phyloP scores from a whole-genome alignment of 1,140 invertebrate species.

The Anoplophora glabripennis region DNA sequence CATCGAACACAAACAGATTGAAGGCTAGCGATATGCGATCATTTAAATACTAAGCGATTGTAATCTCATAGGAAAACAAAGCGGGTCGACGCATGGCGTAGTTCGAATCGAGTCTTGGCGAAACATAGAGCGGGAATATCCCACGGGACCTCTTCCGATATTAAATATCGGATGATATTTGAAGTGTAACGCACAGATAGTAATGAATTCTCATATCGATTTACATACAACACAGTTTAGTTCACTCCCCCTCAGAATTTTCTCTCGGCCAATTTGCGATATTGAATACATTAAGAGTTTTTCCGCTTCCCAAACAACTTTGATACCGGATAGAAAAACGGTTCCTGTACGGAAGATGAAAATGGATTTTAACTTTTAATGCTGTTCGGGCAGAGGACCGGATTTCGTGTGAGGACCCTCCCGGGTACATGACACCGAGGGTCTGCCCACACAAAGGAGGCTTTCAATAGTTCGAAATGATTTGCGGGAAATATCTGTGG shows the following conservation, averaged over 20 bases:
- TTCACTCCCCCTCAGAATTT: not conserved
- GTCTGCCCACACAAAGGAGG: too few relatives aligned
- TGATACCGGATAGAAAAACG: conserved; percentile 5
- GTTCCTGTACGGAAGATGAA: not conserved
- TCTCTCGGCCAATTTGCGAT: conserved; percentile 1
- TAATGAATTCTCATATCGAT: not conserved
- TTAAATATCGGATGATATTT: conserved; percentile 3
- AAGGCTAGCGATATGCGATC: too few relatives aligned
- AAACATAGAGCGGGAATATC: not conserved
- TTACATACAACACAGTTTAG: conserved; percentile 3
- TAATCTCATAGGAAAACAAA: too few relatives aligned
- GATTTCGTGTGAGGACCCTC: too few relatives aligned
- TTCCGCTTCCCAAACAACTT: conserved; percentile 1
- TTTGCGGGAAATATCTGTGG: too few relatives aligned
- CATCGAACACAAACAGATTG: too few relatives aligned
- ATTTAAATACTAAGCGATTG: too few relatives aligned
- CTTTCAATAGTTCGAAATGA: too few relatives aligned
- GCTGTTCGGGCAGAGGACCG: not conserved
- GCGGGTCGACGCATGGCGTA: too few relatives aligned
- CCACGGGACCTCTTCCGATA: not conserved
- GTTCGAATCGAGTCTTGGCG: not conserved
- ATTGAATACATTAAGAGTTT: conserved; percentile 8
- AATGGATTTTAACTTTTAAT: conserved; percentile 15
- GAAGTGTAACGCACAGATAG: not conserved
- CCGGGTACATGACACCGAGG: too few relatives aligned